Conservation (phyloP, 2,797 vertebrate genomes). For the Acanthiza pusilla region DNA sequence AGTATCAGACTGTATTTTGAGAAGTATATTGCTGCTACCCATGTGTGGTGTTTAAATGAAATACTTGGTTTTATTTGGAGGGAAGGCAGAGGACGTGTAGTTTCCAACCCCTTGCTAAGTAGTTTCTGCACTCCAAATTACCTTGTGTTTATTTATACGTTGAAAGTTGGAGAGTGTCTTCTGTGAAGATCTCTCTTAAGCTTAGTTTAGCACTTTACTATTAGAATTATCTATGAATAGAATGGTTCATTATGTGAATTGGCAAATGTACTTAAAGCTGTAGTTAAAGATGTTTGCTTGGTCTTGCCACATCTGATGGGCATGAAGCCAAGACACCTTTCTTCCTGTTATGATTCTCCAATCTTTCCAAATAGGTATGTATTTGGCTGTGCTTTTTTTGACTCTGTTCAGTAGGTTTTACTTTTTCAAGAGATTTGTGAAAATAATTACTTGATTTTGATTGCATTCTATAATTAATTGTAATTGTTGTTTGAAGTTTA, state of each 20-base stretch:
- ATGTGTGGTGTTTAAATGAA: not conserved
- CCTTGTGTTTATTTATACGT: not conserved
- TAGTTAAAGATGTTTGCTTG: slow-evolving; percentile 14
- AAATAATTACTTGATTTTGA: not conserved
- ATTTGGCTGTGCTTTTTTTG: not conserved
- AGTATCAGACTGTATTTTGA: not conserved
- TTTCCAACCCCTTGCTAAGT: not conserved
- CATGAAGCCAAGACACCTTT: not conserved
- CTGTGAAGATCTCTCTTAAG: not conserved
- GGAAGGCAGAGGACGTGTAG: not conserved
- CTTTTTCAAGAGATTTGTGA: not conserved
- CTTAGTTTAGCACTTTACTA: not conserved
- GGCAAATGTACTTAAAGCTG: not conserved
- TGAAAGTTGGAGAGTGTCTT: not conserved
- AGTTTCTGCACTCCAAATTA: not conserved
- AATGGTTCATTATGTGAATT: not conserved
- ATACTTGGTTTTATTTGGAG: not conserved
- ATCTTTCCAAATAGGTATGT: not conserved
- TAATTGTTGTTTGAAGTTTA: not conserved
- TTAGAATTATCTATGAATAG: not conserved
- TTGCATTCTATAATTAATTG: not conserved
- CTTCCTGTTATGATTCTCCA: not conserved
- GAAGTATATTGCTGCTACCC: not conserved
- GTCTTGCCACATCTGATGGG: slow-evolving; percentile 56
- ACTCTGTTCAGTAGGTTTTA: not conserved